A percentile compares a stretch with the other conserved stretches of the same genome.
These are phyloP conservation scores for Danio albolineatus DNA, from an alignment of 2,797 vertebrate species.

Conservation along the genomic window DNA sequence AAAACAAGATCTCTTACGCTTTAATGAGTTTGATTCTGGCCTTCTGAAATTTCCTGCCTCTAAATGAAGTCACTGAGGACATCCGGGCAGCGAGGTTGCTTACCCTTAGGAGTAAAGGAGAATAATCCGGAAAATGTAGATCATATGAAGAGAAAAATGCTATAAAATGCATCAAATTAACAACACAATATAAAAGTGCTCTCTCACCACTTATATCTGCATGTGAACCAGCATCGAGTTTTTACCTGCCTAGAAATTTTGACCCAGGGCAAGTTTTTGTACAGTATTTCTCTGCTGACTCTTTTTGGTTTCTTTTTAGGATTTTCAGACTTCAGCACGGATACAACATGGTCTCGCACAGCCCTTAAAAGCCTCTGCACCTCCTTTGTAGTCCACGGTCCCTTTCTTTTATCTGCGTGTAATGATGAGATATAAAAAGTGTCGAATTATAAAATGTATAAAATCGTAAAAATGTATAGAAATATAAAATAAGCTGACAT, in stretches of 20 bases:
- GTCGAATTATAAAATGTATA: too few species aligned
- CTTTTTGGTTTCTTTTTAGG: neutral
- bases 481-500: neutral
- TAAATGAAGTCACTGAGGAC: neutral
- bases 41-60: slow-evolving; percentile 35
- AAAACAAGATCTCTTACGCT: slow-evolving; percentile 63
- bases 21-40: slow-evolving; percentile 73
- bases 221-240: slow-evolving; percentile 73
- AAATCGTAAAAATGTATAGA: too few species aligned
- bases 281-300: slow-evolving; percentile 67
- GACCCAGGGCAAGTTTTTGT: slow-evolving; percentile 71
- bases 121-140: neutral
- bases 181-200: neutral
- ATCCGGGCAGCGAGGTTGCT: slow-evolving; percentile 60
- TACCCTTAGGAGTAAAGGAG: slow-evolving; percentile 67
- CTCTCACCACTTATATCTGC: slow-evolving; percentile 76
- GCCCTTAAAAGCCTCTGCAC: slow-evolving; percentile 59
- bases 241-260: slow-evolving; percentile 65
- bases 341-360: slow-evolving; percentile 62
- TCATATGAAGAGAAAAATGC: neutral
- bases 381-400: slow-evolving; percentile 67
- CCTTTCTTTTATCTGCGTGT: slow-evolving; percentile 57
- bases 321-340: slow-evolving; percentile 25
- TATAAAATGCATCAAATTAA: neutral
- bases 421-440: neutral